Conservation (phyloP, 2,888 invertebrate genomes). For the Muschampia plurimacula region DNA sequence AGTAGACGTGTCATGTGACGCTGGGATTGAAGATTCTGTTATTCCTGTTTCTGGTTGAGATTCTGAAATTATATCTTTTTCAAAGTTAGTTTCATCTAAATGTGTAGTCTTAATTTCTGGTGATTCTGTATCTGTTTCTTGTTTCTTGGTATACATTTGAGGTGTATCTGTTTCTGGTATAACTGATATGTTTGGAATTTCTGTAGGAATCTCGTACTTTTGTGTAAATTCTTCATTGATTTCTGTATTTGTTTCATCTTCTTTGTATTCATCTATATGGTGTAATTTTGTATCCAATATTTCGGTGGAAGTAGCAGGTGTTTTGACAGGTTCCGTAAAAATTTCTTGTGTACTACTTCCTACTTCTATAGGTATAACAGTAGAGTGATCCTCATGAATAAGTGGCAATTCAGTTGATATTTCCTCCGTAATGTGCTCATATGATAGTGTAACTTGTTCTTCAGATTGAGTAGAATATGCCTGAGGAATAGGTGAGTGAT, state of each 20-base stretch:
- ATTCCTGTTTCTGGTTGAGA: slow-evolving; percentile 13
- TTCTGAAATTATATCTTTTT: slow-evolving; percentile 27
- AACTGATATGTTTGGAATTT: slow-evolving; percentile 29
- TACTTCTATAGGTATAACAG: slow-evolving; percentile 29
- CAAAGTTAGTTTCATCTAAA: not conserved
- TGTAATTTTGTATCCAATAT: slow-evolving; percentile 17
- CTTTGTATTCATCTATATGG: not conserved
- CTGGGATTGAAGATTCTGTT: slow-evolving; percentile 25
- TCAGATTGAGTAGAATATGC: slow-evolving; percentile 35
- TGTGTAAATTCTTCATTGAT: slow-evolving; percentile 13
- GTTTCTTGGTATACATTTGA: slow-evolving; percentile 28
- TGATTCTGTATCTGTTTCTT: slow-evolving; percentile 41
- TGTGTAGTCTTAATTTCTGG: slow-evolving; percentile 26
- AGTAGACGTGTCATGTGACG: slow-evolving; percentile 21
- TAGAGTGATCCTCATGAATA: slow-evolving; percentile 15
- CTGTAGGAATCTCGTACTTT: slow-evolving; percentile 40
- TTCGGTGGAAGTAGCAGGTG: slow-evolving; percentile 7
- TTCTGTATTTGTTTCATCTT: not conserved
- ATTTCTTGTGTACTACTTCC: slow-evolving; percentile 9
- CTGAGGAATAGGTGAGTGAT: slow-evolving; percentile 20
- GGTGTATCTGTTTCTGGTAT: slow-evolving; percentile 19
- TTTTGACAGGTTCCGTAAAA: slow-evolving; percentile 1
- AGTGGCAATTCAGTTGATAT: slow-evolving; percentile 19
- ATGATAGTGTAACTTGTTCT: slow-evolving; percentile 39
- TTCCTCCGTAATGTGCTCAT: slow-evolving; percentile 37